phyloP scores from a whole-genome alignment of 2,113 vertebrate species.

The Scatophagus argus region DNA sequence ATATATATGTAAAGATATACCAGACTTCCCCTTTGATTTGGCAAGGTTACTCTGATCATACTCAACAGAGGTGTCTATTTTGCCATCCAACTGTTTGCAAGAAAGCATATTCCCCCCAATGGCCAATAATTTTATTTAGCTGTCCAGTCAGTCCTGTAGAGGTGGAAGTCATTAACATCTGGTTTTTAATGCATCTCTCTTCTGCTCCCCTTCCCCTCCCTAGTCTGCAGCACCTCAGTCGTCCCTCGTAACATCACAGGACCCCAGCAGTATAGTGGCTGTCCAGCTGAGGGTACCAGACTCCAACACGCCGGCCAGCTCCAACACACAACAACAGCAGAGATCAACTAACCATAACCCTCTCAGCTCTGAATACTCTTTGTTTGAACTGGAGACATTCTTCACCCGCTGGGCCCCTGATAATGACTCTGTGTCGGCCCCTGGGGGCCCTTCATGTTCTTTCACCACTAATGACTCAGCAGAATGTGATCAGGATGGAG shows the following conservation, averaged over 20 bases:
- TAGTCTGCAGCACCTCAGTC: conserved; percentile 44
- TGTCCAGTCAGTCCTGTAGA: neutral
- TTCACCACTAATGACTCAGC: conserved; percentile 43
- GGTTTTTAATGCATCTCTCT: conserved; percentile 1
- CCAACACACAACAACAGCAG: conserved; percentile 7
- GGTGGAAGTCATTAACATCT: neutral
- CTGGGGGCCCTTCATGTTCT: conserved; percentile 51
- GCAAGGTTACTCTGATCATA: no score
- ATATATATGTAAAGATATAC: no score
- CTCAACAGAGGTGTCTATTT: no score
- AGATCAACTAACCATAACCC: conserved; percentile 3
- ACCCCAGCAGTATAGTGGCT: conserved; percentile 1
- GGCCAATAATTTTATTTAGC: no score
- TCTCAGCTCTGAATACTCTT: conserved; percentile 53
- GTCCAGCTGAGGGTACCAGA: conserved; percentile 46
- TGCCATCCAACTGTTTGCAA: no score
- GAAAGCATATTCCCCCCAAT: no score
- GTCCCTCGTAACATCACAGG: conserved; percentile 5
- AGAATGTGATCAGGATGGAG: conserved; percentile 60
- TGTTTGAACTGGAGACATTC: conserved; percentile 76
- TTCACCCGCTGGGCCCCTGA: conserved; percentile 75
- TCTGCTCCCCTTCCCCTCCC: neutral
- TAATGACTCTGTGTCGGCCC: neutral
- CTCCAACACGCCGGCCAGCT: conserved; percentile 47
- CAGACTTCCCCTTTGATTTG: no score